phyloP scores from a whole-genome alignment of 2,797 vertebrate genomes.

The Limosa lapponica region DNA sequence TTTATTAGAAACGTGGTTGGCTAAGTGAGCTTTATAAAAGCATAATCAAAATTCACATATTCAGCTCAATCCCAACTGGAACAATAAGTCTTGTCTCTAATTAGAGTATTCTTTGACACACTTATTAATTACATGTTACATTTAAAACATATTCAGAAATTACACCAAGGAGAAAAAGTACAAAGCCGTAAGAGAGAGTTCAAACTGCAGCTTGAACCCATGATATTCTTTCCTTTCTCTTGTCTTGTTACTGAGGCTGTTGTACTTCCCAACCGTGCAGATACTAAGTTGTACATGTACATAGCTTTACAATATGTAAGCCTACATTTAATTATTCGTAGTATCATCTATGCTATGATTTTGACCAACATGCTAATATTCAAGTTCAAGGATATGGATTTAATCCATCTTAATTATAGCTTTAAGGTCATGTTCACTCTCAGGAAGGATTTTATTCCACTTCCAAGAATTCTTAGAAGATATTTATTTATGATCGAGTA shows the following conservation, averaged over 20 bases:
- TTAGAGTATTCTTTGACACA: neutral
- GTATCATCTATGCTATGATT: neutral
- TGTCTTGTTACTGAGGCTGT: neutral
- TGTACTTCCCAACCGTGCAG: neutral
- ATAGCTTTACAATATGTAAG: neutral
- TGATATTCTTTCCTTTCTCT: neutral
- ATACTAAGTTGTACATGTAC: neutral
- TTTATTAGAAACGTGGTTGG: neutral
- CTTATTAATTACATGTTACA: neutral
- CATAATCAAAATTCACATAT: neutral
- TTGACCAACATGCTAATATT: neutral
- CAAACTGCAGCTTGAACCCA: neutral
- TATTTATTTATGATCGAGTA: neutral
- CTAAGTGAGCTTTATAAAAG: neutral
- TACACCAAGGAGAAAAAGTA: neutral
- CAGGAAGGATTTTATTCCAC: neutral
- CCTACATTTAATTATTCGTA: neutral
- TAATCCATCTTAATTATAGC: rapidly evolving
- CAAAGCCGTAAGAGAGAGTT: neutral
- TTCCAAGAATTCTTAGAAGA: neutral
- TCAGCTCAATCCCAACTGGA: neutral
- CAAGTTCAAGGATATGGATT: neutral
- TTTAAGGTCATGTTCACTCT: neutral
- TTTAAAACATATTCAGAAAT: neutral
- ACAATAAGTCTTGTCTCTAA: neutral